phyloP scores from a whole-genome alignment of 2,888 invertebrate genomes.

The Drosophila setosimentum region DNA sequence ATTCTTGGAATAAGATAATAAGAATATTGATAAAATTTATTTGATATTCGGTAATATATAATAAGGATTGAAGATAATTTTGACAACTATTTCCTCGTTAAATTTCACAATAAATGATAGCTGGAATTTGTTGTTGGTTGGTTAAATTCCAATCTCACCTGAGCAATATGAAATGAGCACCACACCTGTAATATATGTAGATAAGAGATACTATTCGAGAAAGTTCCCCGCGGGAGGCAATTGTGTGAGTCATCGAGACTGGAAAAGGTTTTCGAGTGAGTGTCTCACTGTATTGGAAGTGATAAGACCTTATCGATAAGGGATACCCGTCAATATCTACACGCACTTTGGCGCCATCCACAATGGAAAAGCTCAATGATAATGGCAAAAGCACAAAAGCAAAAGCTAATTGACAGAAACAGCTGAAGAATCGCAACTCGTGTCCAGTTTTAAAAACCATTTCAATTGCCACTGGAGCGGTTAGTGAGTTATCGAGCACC shows the following conservation, averaged over 20 bases:
- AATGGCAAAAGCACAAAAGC: neutral
- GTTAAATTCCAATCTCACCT: neutral
- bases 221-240: conserved; percentile 8
- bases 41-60: neutral
- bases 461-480: neutral
- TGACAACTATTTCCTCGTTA: neutral
- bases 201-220: neutral
- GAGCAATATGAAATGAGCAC: neutral
- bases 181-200: neutral
- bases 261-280: conserved; percentile 26
- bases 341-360: too few species aligned
- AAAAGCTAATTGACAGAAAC: neutral
- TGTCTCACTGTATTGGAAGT: conserved; percentile 1
- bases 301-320: conserved; percentile 18
- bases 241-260: conserved; percentile 19
- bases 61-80: neutral
- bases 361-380: conserved; percentile 18
- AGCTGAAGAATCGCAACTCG: neutral
- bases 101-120: conserved; percentile 2
- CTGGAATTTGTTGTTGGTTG: neutral
- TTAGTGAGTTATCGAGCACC: conserved; percentile 26
- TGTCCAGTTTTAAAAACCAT: conserved; percentile 10
- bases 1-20: neutral
- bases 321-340: neutral
- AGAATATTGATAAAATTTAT: neutral